Conservation (phyloP, 2,113 vertebrate species). For the Ochotona curzoniae region DNA sequence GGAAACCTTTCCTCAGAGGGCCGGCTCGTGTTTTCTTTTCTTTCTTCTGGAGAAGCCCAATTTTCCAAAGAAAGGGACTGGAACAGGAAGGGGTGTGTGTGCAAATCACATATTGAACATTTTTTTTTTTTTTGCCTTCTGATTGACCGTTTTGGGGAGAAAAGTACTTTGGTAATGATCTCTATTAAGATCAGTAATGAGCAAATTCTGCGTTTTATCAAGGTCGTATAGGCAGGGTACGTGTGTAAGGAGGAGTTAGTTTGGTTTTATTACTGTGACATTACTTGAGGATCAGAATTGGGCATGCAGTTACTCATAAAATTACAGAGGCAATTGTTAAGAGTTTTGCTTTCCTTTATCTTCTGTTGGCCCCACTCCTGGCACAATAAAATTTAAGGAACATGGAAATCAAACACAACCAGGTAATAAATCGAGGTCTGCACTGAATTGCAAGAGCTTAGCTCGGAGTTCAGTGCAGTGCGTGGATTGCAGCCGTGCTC, state of each 20-base stretch:
- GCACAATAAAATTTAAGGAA: constrained; percentile 50
- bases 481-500: neutral
- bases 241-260: neutral
- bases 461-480: neutral
- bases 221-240: neutral
- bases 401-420: constrained; percentile 49
- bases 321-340: constrained; percentile 8
- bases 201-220: constrained; percentile 51
- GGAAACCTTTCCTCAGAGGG: constrained; percentile 40
- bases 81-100: neutral
- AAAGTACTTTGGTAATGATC: neutral
- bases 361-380: constrained; percentile 26
- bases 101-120: neutral
- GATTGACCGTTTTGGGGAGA: neutral
- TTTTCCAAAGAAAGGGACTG: constrained; percentile 19
- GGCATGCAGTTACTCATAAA: constrained; percentile 34
- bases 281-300: constrained; percentile 52
- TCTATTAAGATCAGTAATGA: constrained; percentile 37
- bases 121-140: neutral
- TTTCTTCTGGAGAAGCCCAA: neutral
- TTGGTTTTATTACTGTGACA: constrained; percentile 41
- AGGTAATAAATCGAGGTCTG: constrained; percentile 50
- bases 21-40: neutral
- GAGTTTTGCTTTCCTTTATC: neutral
- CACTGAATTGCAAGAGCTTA: constrained; percentile 24